These are phyloP conservation scores for Cantharis nigra DNA, from an alignment of 2,888 invertebrate species.

Conservation along the genomic window DNA sequence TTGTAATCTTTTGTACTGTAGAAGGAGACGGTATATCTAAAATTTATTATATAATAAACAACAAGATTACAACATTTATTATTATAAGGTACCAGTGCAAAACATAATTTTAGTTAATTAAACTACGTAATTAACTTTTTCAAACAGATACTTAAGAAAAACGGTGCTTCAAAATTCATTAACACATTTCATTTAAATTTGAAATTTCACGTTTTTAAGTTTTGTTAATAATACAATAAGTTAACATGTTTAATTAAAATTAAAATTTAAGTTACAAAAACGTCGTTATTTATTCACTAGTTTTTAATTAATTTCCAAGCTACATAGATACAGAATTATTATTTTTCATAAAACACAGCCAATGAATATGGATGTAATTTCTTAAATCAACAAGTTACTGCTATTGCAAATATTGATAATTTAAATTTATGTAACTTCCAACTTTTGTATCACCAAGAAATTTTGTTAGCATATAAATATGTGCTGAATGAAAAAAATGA, in stretches of 20 bases:
- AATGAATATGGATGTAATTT: background rate
- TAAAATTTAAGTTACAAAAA: background rate
- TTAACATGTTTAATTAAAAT: background rate
- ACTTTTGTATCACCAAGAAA: background rate
- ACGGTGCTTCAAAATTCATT: background rate
- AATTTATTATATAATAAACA: slow-evolving; percentile 14
- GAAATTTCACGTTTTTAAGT: background rate
- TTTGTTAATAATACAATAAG: background rate
- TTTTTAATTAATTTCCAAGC: background rate
- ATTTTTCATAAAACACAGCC: background rate
- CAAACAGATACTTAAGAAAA: background rate
- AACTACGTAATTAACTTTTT: background rate
- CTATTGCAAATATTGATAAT: background rate
- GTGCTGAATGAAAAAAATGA: slow-evolving; percentile 12
- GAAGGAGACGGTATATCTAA: slow-evolving; percentile 49
- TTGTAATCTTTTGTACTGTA: slow-evolving; percentile 41
- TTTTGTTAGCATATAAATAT: background rate
- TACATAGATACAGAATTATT: no score
- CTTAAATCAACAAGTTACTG: background rate
- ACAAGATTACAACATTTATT: background rate
- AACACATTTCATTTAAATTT: background rate
- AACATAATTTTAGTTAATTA: background rate
- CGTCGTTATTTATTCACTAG: background rate
- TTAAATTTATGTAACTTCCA: background rate
- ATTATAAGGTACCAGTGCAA: background rate